Evolutionary conservation across 2,113 vertebrate genomes (phyloP).

Genomic region (Chrysochloris asiatica): DNA sequence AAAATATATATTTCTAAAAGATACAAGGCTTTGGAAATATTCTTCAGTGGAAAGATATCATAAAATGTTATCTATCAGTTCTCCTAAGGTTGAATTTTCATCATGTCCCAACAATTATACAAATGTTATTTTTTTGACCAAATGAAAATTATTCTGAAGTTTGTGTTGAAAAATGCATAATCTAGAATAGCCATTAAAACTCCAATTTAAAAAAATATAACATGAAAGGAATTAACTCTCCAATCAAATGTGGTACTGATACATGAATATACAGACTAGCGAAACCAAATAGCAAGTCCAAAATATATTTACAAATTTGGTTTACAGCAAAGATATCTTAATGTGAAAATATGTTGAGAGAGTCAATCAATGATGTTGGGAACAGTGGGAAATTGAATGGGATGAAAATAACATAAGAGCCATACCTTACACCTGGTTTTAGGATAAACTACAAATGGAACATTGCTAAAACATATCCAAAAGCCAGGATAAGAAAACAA

Average conservation of each 20-base stretch:
- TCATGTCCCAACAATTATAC: not conserved
- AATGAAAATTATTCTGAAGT: not conserved
- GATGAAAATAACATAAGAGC: not conserved
- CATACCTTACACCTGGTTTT: not conserved
- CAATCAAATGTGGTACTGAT: not conserved
- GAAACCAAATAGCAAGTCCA: not conserved
- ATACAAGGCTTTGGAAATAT: not conserved
- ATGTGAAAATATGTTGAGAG: not conserved
- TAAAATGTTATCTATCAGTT: not conserved
- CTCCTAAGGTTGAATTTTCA: not conserved
- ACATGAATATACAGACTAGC: not conserved
- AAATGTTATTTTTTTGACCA: not conserved
- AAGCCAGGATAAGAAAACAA: slow-evolving; percentile 8
- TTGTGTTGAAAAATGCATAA: not conserved
- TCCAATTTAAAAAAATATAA: not conserved
- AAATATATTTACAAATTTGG: not conserved
- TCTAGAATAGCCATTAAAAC: not conserved
- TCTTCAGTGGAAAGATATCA: not conserved
- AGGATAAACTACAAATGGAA: not conserved
- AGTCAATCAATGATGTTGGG: not conserved
- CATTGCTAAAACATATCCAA: not conserved
- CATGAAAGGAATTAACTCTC: not conserved
- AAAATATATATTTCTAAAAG: not conserved
- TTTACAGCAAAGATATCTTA: not conserved
- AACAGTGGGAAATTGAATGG: not conserved